Conservation (phyloP, 2,113 vertebrate species). For the Ranitomeya imitator region DNA sequence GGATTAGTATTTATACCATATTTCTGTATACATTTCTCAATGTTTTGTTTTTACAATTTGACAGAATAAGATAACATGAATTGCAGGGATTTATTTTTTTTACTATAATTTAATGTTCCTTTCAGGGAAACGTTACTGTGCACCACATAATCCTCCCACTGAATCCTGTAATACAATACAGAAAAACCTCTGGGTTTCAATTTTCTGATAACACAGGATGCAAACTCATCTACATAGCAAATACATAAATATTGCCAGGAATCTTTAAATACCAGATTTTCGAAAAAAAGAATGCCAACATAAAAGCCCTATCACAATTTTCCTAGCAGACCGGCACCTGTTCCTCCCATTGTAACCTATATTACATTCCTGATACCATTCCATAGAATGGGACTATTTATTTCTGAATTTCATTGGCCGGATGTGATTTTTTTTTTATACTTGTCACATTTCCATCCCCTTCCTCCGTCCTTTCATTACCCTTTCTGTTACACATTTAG, state of each 20-base stretch:
- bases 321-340: not conserved
- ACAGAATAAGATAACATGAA: not conserved
- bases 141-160: not conserved
- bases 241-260: conserved; percentile 1
- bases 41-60: not conserved
- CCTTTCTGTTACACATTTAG: conserved; percentile 11
- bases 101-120: not conserved
- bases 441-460: not conserved
- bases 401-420: not conserved
- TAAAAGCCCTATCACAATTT: not conserved
- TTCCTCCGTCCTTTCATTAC: not conserved
- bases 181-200: not conserved
- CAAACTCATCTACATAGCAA: conserved; percentile 8
- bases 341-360: not conserved
- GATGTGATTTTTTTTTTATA: not conserved
- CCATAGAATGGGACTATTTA: not conserved
- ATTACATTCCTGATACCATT: not conserved
- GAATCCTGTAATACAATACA: not conserved
- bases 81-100: not conserved
- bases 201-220: not conserved
- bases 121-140: not conserved
- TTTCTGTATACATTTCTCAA: not conserved
- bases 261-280: not conserved
- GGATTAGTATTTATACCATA: not conserved
- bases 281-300: not conserved